Conservation (phyloP, 2,888 invertebrate species). For the Pycnomerus fuliginosus region DNA sequence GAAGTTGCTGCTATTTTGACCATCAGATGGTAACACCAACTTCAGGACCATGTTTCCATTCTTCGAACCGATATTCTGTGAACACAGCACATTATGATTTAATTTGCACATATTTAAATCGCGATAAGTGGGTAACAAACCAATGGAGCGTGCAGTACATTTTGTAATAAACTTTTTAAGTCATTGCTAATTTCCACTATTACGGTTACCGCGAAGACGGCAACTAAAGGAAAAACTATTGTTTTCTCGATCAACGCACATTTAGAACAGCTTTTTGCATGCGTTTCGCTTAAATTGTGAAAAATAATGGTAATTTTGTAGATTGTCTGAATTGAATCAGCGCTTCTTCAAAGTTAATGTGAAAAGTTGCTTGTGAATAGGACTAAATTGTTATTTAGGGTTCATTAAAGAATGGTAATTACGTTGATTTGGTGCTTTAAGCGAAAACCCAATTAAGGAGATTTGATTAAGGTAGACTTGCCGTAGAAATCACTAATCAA, state of each 20-base stretch:
- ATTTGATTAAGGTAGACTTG: too few relatives aligned
- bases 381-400: too few relatives aligned
- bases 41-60: constrained; percentile 50
- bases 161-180: constrained; percentile 9
- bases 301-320: too few relatives aligned
- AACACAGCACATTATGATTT: constrained; percentile 19
- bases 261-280: constrained; percentile 14
- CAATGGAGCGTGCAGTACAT: constrained; percentile 22
- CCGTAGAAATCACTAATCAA: too few relatives aligned
- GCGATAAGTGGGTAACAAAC: constrained; percentile 18
- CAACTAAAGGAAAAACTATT: constrained; percentile 9
- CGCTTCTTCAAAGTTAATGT: too few relatives aligned
- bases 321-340: too few relatives aligned
- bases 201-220: constrained; percentile 8
- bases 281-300: too few relatives aligned
- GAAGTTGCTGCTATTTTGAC: constrained; percentile 19
- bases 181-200: constrained; percentile 12
- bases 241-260: constrained; percentile 12
- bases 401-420: too few relatives aligned
- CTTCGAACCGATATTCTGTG: constrained; percentile 28
- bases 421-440: too few relatives aligned
- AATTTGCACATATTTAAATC: constrained; percentile 13
- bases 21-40: constrained; percentile 44
- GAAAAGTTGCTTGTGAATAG: too few relatives aligned
- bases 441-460: too few relatives aligned